These are phyloP conservation scores for Acleris literana DNA, from an alignment of 2,888 invertebrate species.

Conservation along the genomic window DNA sequence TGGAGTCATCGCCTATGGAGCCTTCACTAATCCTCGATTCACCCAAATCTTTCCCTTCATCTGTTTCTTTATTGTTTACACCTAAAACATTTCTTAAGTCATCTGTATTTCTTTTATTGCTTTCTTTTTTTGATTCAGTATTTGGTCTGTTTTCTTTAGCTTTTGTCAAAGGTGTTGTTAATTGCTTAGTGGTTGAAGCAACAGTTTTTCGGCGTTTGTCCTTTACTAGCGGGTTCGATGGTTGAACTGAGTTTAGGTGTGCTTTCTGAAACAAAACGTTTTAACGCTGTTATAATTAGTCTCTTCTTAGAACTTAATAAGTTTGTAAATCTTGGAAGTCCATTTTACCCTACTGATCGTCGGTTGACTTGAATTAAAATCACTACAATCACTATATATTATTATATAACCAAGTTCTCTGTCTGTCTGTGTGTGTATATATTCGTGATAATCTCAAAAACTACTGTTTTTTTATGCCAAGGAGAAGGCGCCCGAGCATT, in stretches of 20 bases:
- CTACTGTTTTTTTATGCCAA: no score
- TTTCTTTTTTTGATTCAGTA: constrained; percentile 10
- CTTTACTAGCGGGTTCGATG: constrained; percentile 41
- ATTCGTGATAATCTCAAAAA: no score
- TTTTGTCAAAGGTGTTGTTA: constrained; percentile 36
- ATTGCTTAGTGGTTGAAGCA: constrained; percentile 38
- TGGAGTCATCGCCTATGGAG: constrained; percentile 19
- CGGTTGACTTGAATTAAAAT: no score
- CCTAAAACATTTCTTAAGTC: background rate
- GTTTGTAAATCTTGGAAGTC: no score
- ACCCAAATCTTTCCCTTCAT: constrained; percentile 5
- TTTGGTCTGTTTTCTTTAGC: constrained; percentile 16
- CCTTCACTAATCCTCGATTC: constrained; percentile 8
- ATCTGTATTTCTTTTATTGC: constrained; percentile 26
- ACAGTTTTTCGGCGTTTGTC: constrained; percentile 59
- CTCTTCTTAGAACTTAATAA: no score
- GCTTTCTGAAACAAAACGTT: constrained; percentile 40
- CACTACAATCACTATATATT: no score
- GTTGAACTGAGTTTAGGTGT: constrained; percentile 37
- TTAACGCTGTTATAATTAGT: no score
- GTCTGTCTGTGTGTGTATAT: no score
- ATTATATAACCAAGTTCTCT: no score
- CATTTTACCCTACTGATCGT: no score
- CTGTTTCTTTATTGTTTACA: background rate
- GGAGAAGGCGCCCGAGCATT: no score